Conservation (phyloP, 2,113 vertebrate species). For the Spea multiplicata region DNA sequence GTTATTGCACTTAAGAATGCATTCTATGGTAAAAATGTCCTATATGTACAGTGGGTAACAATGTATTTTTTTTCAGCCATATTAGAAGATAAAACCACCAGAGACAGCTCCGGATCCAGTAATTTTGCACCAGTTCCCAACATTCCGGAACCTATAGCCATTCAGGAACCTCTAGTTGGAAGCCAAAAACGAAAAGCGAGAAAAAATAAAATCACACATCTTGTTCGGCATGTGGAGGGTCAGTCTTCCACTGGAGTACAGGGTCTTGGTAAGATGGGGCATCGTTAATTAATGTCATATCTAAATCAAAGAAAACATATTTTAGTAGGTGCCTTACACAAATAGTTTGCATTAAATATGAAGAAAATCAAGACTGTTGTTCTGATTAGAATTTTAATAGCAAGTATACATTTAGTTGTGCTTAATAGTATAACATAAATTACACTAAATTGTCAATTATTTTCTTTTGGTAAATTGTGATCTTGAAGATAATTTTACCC, state of each 20-base stretch:
- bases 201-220: conserved; percentile 96
- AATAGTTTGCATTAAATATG: too few relatives aligned
- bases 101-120: conserved; percentile 64
- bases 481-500: too few relatives aligned
- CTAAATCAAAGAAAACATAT: too few relatives aligned
- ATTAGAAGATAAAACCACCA: conserved; percentile 73
- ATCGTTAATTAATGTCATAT: too few relatives aligned
- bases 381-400: too few relatives aligned
- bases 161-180: conserved; percentile 86
- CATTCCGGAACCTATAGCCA: conserved; percentile 73
- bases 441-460: too few relatives aligned
- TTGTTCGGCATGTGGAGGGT: conserved; percentile 89
- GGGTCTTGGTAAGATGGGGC: conserved; percentile 63
- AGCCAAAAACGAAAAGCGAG: conserved; percentile 98
- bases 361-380: too few relatives aligned
- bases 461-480: too few relatives aligned
- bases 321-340: too few relatives aligned
- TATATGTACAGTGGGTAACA: not conserved
- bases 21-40: not conserved
- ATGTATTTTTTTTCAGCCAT: conserved; percentile 66
- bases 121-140: conserved; percentile 65
- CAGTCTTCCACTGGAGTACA: conserved; percentile 85
- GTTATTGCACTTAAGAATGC: too few relatives aligned
- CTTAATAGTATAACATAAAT: too few relatives aligned
- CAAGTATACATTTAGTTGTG: too few relatives aligned